These are phyloP conservation scores for Pedetes capensis DNA, from an alignment of 2,113 vertebrate species.

Conservation along the genomic window DNA sequence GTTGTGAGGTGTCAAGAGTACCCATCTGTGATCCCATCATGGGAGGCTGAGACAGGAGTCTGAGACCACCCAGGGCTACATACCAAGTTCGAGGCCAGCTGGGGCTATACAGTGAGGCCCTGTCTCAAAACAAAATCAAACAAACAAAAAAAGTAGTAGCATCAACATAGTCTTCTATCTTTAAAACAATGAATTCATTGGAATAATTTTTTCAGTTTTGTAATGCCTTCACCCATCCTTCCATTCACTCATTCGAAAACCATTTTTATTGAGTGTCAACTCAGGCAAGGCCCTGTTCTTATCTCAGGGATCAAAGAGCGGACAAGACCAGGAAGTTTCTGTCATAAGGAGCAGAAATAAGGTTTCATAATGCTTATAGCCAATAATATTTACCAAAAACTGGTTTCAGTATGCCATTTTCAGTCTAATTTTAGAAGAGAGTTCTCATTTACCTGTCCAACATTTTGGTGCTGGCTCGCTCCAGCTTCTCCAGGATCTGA, in stretches of 20 bases:
- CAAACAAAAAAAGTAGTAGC: not conserved
- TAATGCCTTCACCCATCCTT: not conserved
- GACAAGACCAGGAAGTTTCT: not conserved
- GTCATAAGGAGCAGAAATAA: not conserved
- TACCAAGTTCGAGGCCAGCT: too few relatives aligned
- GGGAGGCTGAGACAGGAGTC: not conserved
- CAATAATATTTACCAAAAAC: not conserved
- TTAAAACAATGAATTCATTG: not conserved
- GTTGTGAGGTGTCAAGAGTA: not conserved
- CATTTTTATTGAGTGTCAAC: not conserved
- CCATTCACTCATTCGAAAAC: not conserved
- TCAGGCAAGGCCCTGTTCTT: not conserved
- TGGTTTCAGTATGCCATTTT: not conserved
- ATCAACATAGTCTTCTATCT: not conserved
- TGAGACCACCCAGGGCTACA: not conserved
- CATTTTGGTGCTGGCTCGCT: constrained; percentile 98
- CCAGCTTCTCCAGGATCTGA: constrained; percentile 96
- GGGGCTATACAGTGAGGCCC: not conserved
- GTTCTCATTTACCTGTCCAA: constrained; percentile 90
- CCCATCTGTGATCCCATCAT: not conserved
- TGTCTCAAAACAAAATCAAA: not conserved
- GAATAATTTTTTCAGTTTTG: not conserved
- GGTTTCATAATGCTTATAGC: not conserved
- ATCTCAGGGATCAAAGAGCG: not conserved
- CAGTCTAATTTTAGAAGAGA: not conserved